Base-by-base conservation (phyloP, 2,888 invertebrate species). In the Drosophila monieri region DNA sequence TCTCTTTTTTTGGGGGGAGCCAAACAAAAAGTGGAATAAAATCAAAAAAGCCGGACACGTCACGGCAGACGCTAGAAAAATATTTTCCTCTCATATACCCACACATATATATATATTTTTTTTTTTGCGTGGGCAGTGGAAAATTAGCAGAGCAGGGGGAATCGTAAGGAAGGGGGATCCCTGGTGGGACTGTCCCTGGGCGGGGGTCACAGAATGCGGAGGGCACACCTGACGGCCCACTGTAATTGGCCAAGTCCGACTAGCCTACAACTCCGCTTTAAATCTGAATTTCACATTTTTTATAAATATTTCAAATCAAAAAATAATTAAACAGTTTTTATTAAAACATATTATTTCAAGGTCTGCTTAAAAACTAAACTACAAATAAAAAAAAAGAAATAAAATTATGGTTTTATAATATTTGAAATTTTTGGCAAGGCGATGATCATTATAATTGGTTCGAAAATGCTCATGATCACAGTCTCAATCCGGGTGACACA, bases 41-140 rank as follows among this genome's bases (percentile, higher is more conserved):
- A 61, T 10, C 4, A 74, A 60, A 59, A 54, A 48, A 47, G 12
- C 44, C 44, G 66, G 77, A 58, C 78, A 62, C 77, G 73, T 77
- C 80, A 80, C 74, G 68, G 61, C 73, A 69, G 56, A 79, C 66
- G 56, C 78, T 46, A 65, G 77, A 77, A 74, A 76, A 68, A 58
- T 73, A 49, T 73, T 67, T 67, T 56, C 60, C 56, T 72, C 67
- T 72, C 46, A 30, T 47, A 8, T 12, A 5, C 56, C 70, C 67
- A 70, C 46, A 30, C 41, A 8, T 12, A 5, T 10, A 44, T 61
- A 5, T 10, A 35, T 61, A 23, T 23, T 5, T 23, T 23, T 53
- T 48, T 41, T 8, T 35, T 46, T 80, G 83, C 78, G 84, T 84
- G 85, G 86, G 84, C 80, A 75, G 86, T 78, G 85, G 81, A 85